These are phyloP conservation scores for Cynopterus brachyotis DNA, from an alignment of 2,113 vertebrate genomes.

Conservation along the genomic window DNA sequence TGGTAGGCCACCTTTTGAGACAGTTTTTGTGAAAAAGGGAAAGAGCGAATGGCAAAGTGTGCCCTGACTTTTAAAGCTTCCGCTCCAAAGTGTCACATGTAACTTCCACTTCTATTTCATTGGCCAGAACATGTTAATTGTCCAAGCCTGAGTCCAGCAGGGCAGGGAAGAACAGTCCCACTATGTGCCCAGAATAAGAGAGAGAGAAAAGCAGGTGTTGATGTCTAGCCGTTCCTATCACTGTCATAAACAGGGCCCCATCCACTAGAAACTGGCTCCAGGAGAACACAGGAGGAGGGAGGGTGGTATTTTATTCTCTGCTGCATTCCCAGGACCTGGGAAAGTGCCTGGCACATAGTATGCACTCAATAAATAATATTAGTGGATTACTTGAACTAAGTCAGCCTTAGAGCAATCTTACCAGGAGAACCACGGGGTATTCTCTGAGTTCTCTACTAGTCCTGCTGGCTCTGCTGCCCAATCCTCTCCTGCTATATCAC, in stretches of 20 bases:
- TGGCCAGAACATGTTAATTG: not conserved
- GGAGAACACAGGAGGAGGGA: not conserved
- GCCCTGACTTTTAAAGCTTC: not conserved
- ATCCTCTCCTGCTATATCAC: not conserved
- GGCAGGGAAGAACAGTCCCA: not conserved
- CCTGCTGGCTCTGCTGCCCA: not conserved
- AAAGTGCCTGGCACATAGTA: not conserved
- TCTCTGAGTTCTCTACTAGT: not conserved
- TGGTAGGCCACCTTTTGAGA: not conserved
- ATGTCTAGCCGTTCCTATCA: not conserved
- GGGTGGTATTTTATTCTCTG: not conserved
- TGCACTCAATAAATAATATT: not conserved
- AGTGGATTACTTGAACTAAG: not conserved
- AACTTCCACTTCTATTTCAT: not conserved
- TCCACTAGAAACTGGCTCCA: not conserved
- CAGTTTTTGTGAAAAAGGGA: not conserved
- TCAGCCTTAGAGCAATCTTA: not conserved
- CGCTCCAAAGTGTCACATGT: not conserved
- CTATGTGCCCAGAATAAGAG: not conserved
- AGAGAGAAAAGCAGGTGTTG: not conserved
- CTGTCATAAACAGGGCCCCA: not conserved
- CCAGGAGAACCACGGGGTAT: not conserved
- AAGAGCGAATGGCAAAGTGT: not conserved
- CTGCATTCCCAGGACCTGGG: not conserved
- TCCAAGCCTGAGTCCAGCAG: not conserved